phyloP scores from a whole-genome alignment of 2,888 invertebrate species.

The Ctenicera cuprea region DNA sequence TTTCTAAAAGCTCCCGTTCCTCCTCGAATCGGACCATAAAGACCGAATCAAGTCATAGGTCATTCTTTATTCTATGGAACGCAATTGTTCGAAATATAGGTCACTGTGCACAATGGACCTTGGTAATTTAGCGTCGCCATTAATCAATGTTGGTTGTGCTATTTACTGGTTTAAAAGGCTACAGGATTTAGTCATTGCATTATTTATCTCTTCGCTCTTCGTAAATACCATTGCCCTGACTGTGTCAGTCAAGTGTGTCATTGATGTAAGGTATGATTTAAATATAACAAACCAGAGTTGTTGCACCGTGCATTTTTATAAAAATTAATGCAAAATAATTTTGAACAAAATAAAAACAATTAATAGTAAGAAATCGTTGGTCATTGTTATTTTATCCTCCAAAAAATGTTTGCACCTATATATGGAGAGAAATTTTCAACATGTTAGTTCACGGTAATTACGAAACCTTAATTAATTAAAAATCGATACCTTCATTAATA shows the following conservation, averaged over 20 bases:
- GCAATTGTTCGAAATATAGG: constrained; percentile 34
- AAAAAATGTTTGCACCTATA: too few relatives aligned
- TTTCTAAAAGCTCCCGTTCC: too few relatives aligned
- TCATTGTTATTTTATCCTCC: too few relatives aligned
- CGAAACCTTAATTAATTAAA: too few relatives aligned
- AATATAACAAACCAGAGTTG: neutral
- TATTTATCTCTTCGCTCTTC: constrained; percentile 23
- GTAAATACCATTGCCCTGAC: constrained; percentile 18
- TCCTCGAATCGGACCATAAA: too few relatives aligned
- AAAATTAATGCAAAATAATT: neutral
- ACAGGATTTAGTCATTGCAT: constrained; percentile 32
- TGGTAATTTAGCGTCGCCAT: constrained; percentile 38
- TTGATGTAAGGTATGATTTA: neutral
- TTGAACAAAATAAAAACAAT: neutral
- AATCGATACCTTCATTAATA: too few relatives aligned
- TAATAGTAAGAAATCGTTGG: neutral
- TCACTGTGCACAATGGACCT: constrained; percentile 40
- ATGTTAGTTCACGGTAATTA: too few relatives aligned
- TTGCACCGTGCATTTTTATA: neutral
- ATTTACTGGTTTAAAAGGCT: constrained; percentile 38
- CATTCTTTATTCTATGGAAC: constrained; percentile 7
- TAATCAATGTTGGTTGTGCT: constrained; percentile 43
- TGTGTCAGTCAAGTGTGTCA: constrained; percentile 7
- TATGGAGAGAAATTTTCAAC: too few relatives aligned
- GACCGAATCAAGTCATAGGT: constrained; percentile 1